phyloP scores from a whole-genome alignment of 2,888 invertebrate species.

The Unio delphinus region DNA sequence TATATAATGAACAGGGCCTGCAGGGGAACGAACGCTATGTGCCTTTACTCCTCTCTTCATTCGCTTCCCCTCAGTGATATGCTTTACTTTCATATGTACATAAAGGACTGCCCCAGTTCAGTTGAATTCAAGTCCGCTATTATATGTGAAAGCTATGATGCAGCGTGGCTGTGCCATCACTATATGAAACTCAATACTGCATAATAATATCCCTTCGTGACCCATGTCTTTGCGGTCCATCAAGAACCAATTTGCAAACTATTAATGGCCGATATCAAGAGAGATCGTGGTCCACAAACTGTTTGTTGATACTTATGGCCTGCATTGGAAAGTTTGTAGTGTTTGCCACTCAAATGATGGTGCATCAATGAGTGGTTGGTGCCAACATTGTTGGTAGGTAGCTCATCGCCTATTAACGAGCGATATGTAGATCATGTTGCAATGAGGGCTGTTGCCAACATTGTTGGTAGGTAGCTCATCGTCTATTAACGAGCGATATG shows the following conservation, averaged over 20 bases:
- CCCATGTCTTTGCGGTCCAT: neutral
- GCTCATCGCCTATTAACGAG: neutral
- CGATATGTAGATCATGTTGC: neutral
- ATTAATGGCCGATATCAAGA: neutral
- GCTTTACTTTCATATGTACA: neutral
- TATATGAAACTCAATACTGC: neutral
- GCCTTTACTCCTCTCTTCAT: neutral
- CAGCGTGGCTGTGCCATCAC: neutral
- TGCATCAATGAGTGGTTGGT: slow-evolving; percentile 3
- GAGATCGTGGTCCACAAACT: neutral
- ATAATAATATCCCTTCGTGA: neutral
- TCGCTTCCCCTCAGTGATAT: neutral
- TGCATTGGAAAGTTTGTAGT: slow-evolving; percentile 1
- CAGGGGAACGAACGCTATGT: neutral
- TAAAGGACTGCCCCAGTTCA: neutral
- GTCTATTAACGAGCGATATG: neutral
- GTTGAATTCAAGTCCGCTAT: neutral
- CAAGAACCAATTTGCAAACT: neutral
- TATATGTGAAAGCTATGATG: neutral
- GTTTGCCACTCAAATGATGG: slow-evolving; percentile 3
- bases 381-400: neutral
- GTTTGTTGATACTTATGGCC: neutral
- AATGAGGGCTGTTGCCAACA: slow-evolving; percentile 4
- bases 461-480: neutral
- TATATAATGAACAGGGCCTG: neutral